phyloP scores from a whole-genome alignment of 2,888 invertebrate species.

The Stenoptilia bipunctidactyla region DNA sequence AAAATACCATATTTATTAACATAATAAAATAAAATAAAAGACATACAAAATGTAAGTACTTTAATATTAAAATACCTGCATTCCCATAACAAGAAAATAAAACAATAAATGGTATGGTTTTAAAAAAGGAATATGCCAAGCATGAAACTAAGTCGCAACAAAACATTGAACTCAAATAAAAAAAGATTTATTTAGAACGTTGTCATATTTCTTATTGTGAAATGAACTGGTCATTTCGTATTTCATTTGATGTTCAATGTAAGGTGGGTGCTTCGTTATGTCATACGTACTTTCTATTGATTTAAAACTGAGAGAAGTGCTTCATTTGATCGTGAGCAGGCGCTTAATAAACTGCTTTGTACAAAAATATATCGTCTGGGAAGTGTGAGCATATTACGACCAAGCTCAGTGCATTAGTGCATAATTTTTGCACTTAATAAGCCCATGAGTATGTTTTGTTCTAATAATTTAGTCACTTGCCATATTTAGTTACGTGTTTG shows the following conservation, averaged over 20 bases:
- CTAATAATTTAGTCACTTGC: not conserved
- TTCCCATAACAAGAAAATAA: too few species aligned
- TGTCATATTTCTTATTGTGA: not conserved
- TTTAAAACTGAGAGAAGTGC: not conserved
- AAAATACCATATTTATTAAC: too few species aligned
- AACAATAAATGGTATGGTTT: too few species aligned
- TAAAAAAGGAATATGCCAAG: too few species aligned
- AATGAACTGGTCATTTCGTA: not conserved
- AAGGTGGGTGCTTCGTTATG: conserved; percentile 59
- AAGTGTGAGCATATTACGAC: conserved; percentile 68
- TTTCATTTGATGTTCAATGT: conserved; percentile 27
- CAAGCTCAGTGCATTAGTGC: conserved; percentile 54
- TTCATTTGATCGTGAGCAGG: conserved; percentile 18
- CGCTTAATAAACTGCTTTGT: conserved; percentile 38
- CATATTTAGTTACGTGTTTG: not conserved
- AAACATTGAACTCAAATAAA: too few species aligned
- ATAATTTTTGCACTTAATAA: conserved; percentile 53
- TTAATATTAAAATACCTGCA: too few species aligned
- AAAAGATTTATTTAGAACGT: too few species aligned
- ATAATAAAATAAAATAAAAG: not conserved
- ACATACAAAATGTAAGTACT: not conserved
- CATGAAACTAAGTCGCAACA: too few species aligned
- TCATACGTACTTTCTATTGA: conserved; percentile 22
- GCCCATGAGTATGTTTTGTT: conserved; percentile 36
- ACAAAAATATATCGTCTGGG: conserved; percentile 52